Base-by-base conservation (phyloP, 2,888 invertebrate genomes). In the Pristionchus maxplancki region DNA sequence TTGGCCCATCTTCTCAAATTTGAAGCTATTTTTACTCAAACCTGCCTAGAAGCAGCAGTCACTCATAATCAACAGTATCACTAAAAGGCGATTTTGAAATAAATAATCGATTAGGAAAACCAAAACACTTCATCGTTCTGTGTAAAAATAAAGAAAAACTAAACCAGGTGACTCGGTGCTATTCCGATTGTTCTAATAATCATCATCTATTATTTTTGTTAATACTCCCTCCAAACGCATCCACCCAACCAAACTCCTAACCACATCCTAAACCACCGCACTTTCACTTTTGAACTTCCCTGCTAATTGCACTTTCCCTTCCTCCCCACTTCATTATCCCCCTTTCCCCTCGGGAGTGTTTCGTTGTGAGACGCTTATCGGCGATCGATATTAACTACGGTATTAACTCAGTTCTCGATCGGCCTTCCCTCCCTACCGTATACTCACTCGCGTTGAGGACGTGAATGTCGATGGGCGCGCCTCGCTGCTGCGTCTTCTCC, bases 381-480 rank as follows among this genome's bases (percentile, higher is more conserved):
- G 15, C 34, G 67, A 67, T 67, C 34, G 31, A 67, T 67, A 67
- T 67, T 67, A 67, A 34, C 13, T 34, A 3, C 4, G n/a, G 2
- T 28, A 62, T 50, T 3, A 31, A 71, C 71, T 44, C 74, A 44
- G 28, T 40, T 74, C 17, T 6, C 74, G 74, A 74, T 74, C 0
- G 44, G 34, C 74, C 28, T 34, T 37, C 74, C 0, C 28, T 24
- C n/a, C n/a, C 62, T 62, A 62, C 62, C 62, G 67, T 58, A 83
- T 37, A 53, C 90, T 96, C 96, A 95, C 96, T 96, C 88, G 97
- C 97, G 94, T 98, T 96, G 37, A 98, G 95, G 24, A 97, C 96
- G 95, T 97, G 97, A 2, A 98, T 97, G 94, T 98, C 97, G 95
- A 98, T 97, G 0, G 97, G 97, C 62, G 96, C 96, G 95, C 88